Conservation (phyloP, 2,113 vertebrate species). For the Sebastes schlegelii region DNA sequence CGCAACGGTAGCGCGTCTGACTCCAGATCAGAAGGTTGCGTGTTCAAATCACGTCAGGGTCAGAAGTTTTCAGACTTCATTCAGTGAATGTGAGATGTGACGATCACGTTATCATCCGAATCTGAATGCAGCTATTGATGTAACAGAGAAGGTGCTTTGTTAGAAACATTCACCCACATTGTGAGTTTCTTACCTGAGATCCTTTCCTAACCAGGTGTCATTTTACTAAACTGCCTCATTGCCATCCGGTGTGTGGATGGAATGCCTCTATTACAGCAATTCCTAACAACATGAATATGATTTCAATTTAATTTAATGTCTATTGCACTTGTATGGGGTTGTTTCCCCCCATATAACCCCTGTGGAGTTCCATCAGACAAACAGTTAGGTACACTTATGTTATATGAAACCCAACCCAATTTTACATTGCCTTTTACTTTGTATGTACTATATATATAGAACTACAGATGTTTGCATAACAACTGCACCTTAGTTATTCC, state of each 20-base stretch:
- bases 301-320: no score
- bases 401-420: neutral
- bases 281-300: neutral
- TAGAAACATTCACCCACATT: neutral
- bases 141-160: neutral
- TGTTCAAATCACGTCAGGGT: conserved; percentile 39
- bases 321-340: no score
- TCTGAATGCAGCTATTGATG: neutral
- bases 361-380: neutral
- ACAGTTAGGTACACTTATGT: neutral
- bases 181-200: neutral
- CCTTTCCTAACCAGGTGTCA: neutral
- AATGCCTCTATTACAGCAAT: neutral
- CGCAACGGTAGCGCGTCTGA: conserved; percentile 15
- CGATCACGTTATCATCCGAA: no score
- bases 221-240: neutral
- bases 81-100: no score
- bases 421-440: no score
- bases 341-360: fast-evolving
- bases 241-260: neutral
- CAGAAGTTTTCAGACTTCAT: neutral
- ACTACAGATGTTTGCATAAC: no score
- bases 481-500: no score
- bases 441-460: no score
- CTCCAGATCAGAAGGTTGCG: conserved; percentile 35